Evolutionary conservation across 1,140 invertebrate species (phyloP), one percentile per base, ranked within the genome.

Genomic region (Aplysia californica): DNA sequence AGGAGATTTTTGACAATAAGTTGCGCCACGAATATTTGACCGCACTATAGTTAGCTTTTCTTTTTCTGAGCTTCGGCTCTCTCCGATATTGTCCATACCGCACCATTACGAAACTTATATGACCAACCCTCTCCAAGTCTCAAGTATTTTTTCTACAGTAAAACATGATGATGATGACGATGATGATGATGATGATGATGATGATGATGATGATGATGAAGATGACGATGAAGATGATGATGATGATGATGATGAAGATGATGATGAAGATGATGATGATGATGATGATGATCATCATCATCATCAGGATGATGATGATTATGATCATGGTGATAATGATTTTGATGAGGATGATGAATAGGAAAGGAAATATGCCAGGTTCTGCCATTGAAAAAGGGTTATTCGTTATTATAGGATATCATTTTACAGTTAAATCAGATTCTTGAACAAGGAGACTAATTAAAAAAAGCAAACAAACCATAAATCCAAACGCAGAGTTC

Each of bases 151-250:
- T 10, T 10, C 10, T 33, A 26, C 15, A 6, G 26, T 35, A 15
- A 67, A 15, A 15, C 18, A 67, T 68, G 33, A 68, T 68, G 35
- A 68, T 68, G 35, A 68, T 68, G 35, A 68, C 38, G 35, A 68
- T 68, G 35, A 35, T 35, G 35, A 68, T 68, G 20, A 68, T 39
- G 1, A 68, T 29, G 38, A 68, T 35, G 20, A 68, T 35, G 35
- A 68, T 68, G 66, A 68, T 68, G 35, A 15, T 15, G 33, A 68
- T 33, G 33, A 68, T 68, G 33, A 68, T 68, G 33, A 68, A 35
- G 33, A 68, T 68, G 33, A 68, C 38, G 35, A 68, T 68, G 35
- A 35, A 39, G 20, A 33, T 33, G 2, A 33, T 36, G 33, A 39
- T 68, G 33, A 68, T 68, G 33, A 68, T 68, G 33, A 68, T 68